Percentiles rank a stretch among this genome's conserved stretches.
phyloP scores from a whole-genome alignment of 1,140 invertebrate species.

The Stegodyphus dumicola region DNA sequence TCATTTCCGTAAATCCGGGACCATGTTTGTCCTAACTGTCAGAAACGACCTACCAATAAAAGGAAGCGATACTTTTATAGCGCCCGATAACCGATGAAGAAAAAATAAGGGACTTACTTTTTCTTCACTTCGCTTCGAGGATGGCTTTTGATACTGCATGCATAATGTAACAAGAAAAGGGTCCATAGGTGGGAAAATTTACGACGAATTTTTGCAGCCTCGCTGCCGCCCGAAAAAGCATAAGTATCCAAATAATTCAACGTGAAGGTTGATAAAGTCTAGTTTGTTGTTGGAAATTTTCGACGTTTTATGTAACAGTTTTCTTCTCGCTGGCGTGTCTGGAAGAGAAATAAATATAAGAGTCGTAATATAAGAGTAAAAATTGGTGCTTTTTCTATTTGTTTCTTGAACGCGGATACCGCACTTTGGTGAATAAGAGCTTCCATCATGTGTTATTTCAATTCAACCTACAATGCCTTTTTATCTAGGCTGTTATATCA shows the following conservation, averaged over 20 bases:
- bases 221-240: background rate
- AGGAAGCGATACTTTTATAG: conserved; percentile 45
- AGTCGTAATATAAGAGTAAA: no score
- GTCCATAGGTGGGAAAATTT: conserved; percentile 45
- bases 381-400: no score
- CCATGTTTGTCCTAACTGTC: conserved; percentile 48
- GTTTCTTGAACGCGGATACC: no score
- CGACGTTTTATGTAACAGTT: conserved; percentile 19
- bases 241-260: no score
- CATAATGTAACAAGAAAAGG: conserved; percentile 50
- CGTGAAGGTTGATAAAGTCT: conserved; percentile 43
- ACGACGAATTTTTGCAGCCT: conserved; percentile 44
- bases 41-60: conserved; percentile 51
- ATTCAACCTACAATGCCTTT: no score
- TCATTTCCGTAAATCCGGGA: conserved; percentile 53
- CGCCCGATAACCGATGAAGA: conserved; percentile 23
- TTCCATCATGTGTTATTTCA: no score
- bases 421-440: no score
- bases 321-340: conserved; percentile 21
- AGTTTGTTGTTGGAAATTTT: conserved; percentile 52
- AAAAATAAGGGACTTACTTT: conserved; percentile 4
- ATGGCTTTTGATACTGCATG: conserved; percentile 51
- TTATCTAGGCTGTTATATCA: no score
- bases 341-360: conserved; percentile 30
- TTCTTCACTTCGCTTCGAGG: conserved; percentile 36